These are phyloP conservation scores for Diacarnus erythraeanus DNA, from an alignment of 37 sponge, comb jelly and placozoan genomes.

Conservation along the genomic window DNA sequence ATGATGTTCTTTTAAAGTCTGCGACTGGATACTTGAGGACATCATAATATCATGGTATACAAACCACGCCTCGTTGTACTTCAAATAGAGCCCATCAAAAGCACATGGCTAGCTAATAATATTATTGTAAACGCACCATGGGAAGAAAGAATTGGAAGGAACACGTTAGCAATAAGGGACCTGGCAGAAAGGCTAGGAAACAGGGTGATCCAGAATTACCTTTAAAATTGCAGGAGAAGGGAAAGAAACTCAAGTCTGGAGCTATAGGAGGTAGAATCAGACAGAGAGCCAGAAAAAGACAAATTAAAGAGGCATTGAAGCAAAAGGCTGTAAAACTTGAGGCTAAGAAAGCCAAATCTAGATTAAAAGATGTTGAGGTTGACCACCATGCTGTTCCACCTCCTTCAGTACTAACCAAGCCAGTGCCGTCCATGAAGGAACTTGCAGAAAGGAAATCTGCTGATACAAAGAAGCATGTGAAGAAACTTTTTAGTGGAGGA, in stretches of 20 bases:
- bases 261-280: constrained; percentile 21
- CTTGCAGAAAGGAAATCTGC: neutral
- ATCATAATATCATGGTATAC: neutral
- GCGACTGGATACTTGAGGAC: constrained; percentile 7
- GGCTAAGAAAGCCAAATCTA: neutral
- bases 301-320: constrained; percentile 11
- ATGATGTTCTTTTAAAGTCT: constrained; percentile 7
- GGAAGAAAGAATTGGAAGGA: constrained; percentile 24
- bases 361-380: no score
- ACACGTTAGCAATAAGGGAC: constrained; percentile 51
- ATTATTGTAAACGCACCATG: neutral
- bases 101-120: neutral
- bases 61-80: neutral
- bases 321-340: constrained; percentile 5
- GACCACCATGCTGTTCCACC: constrained; percentile 6
- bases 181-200: constrained; percentile 68
- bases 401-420: constrained; percentile 18
- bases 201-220: constrained; percentile 61
- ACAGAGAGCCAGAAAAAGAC: constrained; percentile 34
- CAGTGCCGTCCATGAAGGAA: constrained; percentile 9
- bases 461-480: constrained; percentile 7
- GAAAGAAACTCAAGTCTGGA: neutral
- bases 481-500: constrained; percentile 15
- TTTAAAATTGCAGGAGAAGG: neutral
- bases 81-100: neutral